A percentile compares a stretch with the other conserved stretches of the same genome.
Evolutionary conservation across 2,888 invertebrate species (phyloP).

Genomic region (Drosophila setosimentum): DNA sequence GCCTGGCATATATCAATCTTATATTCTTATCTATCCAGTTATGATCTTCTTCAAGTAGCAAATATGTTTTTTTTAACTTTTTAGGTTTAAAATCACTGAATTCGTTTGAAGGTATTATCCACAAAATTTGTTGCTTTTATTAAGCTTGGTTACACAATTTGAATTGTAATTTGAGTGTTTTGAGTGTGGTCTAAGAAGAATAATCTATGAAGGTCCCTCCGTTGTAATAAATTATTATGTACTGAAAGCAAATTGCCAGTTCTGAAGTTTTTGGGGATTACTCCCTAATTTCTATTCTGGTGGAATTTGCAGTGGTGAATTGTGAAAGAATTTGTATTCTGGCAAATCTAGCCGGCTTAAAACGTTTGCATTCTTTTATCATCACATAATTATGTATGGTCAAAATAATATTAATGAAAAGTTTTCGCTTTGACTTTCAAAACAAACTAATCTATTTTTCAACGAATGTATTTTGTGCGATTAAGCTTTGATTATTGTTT

Average conservation of each 20-base stretch:
- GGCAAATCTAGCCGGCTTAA: not conserved
- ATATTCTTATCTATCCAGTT: not conserved
- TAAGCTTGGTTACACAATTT: not conserved
- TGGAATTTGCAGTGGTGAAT: not conserved
- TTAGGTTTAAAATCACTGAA: not conserved
- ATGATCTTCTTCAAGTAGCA: not conserved
- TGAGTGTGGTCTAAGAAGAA: not conserved
- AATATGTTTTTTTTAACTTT: not conserved
- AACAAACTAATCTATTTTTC: not conserved
- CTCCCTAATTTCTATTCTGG: not conserved
- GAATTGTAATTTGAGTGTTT: conserved; percentile 1
- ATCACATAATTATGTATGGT: not conserved
- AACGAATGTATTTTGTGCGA: not conserved
- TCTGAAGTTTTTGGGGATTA: not conserved
- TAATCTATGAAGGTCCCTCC: not conserved
- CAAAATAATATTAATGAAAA: not conserved
- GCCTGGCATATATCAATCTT: not conserved
- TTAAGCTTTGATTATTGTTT: not conserved
- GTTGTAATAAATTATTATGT: not conserved
- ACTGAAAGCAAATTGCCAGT: not conserved
- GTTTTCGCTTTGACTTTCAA: not conserved
- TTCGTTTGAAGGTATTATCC: not conserved
- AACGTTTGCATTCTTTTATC: not conserved
- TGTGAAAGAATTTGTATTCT: not conserved
- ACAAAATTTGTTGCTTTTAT: not conserved